Evolutionary conservation across 1,140 invertebrate species (phyloP).

Genomic region (Chionoecetes opilio): DNA sequence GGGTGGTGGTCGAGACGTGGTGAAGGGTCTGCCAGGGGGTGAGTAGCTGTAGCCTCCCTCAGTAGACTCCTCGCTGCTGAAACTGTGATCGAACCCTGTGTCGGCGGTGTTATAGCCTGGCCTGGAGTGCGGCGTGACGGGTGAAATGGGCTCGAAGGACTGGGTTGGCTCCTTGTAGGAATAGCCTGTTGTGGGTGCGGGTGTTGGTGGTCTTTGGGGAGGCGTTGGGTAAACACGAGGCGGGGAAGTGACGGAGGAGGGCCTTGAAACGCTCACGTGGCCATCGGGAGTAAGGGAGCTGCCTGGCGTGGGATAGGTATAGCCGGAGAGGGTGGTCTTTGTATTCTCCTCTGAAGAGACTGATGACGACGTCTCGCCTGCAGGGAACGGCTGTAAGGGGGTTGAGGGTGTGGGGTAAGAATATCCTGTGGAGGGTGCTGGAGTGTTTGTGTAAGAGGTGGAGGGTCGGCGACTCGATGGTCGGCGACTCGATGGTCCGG

Average conservation of each 20-base stretch:
- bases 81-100: not conserved
- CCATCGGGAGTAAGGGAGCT: not conserved
- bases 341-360: not conserved
- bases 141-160: slow-evolving; percentile 28
- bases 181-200: not conserved
- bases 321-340: not conserved
- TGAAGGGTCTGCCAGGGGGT: not conserved
- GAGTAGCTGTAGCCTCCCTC: not conserved
- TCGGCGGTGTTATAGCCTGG: not conserved
- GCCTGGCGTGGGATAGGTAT: slow-evolving; percentile 40
- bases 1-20: not conserved
- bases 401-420: slow-evolving; percentile 43
- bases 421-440: not conserved
- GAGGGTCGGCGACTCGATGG: slow-evolving; percentile 38
- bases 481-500: not conserved
- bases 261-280: not conserved
- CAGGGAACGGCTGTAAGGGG: slow-evolving; percentile 12
- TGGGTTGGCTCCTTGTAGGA: slow-evolving; percentile 21
- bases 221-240: not conserved
- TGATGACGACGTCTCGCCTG: not conserved
- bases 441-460: slow-evolving; percentile 38
- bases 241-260: not conserved
- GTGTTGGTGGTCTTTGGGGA: not conserved
- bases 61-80: not conserved
- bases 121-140: not conserved